Conservation (phyloP, 1,140 invertebrate genomes). For the Hetaerina americana region DNA sequence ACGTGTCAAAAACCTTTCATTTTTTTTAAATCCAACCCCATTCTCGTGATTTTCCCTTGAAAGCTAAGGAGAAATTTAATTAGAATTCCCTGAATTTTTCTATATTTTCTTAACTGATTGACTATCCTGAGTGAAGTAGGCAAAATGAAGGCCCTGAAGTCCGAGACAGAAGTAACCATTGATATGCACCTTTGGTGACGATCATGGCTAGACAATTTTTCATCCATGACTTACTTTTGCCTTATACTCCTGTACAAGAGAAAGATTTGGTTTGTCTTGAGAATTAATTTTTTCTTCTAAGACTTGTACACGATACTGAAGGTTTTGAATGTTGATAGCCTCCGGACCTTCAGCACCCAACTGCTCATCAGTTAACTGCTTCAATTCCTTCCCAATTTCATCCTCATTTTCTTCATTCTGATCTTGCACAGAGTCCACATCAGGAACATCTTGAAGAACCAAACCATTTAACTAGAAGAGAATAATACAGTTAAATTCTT, state of each 20-base stretch:
- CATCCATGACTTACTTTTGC: conserved; percentile 29
- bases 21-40: no score
- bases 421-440: conserved; percentile 27
- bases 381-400: conserved; percentile 28
- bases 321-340: conserved; percentile 26
- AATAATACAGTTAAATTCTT: no score
- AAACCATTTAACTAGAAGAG: conserved; percentile 45
- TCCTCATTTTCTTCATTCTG: conserved; percentile 17
- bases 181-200: no score
- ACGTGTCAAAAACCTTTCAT: no score
- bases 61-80: no score
- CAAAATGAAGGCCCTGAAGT: no score
- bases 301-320: conserved; percentile 47
- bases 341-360: conserved; percentile 41
- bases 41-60: no score
- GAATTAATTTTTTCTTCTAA: conserved; percentile 52
- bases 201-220: no score
- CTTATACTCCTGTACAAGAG: conserved; percentile 58
- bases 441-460: conserved; percentile 55
- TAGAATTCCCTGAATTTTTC: no score
- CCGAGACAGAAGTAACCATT: no score
- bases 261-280: conserved; percentile 59
- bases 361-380: conserved; percentile 50
- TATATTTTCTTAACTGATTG: no score
- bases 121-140: no score